Percentiles rank a stretch among this genome's conserved stretches.
Conservation (phyloP, 1,140 invertebrate genomes). For the Drosophila arawakana region DNA sequence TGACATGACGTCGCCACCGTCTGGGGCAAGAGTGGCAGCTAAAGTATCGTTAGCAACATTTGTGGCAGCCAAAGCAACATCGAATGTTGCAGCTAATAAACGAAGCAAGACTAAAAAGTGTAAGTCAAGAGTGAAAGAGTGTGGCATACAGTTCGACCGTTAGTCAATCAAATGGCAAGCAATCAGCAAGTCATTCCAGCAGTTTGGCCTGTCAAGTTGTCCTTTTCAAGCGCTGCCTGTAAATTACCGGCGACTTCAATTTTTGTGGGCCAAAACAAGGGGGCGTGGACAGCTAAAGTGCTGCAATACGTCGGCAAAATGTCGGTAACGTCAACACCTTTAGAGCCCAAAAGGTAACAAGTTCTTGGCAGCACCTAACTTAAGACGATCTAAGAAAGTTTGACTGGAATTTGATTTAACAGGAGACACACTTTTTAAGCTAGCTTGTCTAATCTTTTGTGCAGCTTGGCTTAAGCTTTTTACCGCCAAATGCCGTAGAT, state of each 20-base stretch:
- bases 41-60: constrained; percentile 56
- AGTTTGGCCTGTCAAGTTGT: constrained; percentile 70
- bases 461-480: too few relatives aligned
- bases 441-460: too few relatives aligned
- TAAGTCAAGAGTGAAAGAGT: not conserved
- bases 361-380: not conserved
- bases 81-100: constrained; percentile 37
- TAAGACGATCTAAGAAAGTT: not conserved
- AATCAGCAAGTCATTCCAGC: constrained; percentile 57
- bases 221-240: constrained; percentile 59
- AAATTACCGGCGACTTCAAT: constrained; percentile 70
- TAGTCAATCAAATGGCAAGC: constrained; percentile 62
- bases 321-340: constrained; percentile 44
- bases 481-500: not conserved
- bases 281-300: constrained; percentile 21
- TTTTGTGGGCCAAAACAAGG: constrained; percentile 43
- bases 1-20: constrained; percentile 50
- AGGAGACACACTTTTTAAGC: too few relatives aligned
- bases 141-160: constrained; percentile 23
- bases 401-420: not conserved
- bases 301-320: constrained; percentile 17
- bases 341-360: constrained; percentile 16
- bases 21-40: constrained; percentile 37
- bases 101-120: not conserved
- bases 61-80: constrained; percentile 33